phyloP scores from a whole-genome alignment of 2,797 vertebrate genomes.

The Pyrrhura leucotis region DNA sequence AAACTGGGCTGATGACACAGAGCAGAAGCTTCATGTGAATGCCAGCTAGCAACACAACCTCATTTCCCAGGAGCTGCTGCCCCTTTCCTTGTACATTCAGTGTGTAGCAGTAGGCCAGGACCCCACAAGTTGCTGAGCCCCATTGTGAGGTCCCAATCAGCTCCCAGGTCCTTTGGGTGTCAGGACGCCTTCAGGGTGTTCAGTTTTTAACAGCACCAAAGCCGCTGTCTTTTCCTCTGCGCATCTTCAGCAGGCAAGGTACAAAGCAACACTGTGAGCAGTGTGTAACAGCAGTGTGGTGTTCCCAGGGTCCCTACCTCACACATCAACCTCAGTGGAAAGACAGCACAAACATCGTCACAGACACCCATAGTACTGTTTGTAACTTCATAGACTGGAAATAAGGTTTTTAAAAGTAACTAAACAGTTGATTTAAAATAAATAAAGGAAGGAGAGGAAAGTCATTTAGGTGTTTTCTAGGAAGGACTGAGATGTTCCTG shows the following conservation, averaged over 20 bases:
- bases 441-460: background rate
- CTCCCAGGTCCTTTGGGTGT: background rate
- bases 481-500: background rate
- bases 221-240: background rate
- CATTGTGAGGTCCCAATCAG: background rate
- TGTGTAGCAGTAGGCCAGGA: background rate
- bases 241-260: background rate
- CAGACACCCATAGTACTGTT: background rate
- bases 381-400: background rate
- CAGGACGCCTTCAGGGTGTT: background rate
- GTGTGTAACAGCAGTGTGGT: accelerated
- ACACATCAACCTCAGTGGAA: background rate
- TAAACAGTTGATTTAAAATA: background rate
- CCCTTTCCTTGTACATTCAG: background rate
- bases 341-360: background rate
- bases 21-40: accelerated
- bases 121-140: background rate
- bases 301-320: background rate
- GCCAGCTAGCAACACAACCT: background rate
- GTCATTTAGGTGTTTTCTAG: background rate
- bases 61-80: background rate
- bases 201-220: background rate
- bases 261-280: background rate
- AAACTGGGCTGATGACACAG: background rate
- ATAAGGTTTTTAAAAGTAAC: background rate